These are phyloP conservation scores for Latrodectus hesperus DNA, from an alignment of 2,888 invertebrate species.

Conservation along the genomic window DNA sequence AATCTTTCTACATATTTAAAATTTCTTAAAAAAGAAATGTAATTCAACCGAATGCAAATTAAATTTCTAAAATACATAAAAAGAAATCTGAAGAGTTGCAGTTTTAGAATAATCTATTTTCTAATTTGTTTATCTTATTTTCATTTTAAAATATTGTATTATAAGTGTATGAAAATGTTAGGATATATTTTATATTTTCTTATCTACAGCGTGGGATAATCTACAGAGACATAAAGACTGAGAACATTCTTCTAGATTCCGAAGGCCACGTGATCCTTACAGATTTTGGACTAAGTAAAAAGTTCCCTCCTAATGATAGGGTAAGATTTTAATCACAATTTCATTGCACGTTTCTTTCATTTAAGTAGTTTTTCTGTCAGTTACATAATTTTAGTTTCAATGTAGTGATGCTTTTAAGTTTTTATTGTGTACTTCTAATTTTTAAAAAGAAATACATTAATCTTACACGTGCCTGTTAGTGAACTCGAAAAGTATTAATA, in stretches of 20 bases:
- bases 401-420: too few relatives aligned
- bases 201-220: conserved; percentile 92
- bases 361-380: too few relatives aligned
- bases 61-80: too few relatives aligned
- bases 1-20: too few relatives aligned
- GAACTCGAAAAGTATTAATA: too few relatives aligned
- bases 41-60: too few relatives aligned
- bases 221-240: conserved; percentile 97
- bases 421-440: too few relatives aligned
- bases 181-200: background rate
- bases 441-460: too few relatives aligned
- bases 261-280: conserved; percentile 96
- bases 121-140: background rate
- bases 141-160: background rate
- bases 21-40: too few relatives aligned
- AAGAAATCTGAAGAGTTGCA: background rate
- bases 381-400: too few relatives aligned
- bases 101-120: background rate
- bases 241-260: conserved; percentile 95
- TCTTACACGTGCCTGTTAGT: too few relatives aligned
- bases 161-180: background rate
- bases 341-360: too few relatives aligned
- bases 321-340: conserved; percentile 74
- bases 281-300: conserved; percentile 98
- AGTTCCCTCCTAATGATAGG: conserved; percentile 83